phyloP scores from a whole-genome alignment of 2,888 invertebrate species.

The Aleiodes alternator region DNA sequence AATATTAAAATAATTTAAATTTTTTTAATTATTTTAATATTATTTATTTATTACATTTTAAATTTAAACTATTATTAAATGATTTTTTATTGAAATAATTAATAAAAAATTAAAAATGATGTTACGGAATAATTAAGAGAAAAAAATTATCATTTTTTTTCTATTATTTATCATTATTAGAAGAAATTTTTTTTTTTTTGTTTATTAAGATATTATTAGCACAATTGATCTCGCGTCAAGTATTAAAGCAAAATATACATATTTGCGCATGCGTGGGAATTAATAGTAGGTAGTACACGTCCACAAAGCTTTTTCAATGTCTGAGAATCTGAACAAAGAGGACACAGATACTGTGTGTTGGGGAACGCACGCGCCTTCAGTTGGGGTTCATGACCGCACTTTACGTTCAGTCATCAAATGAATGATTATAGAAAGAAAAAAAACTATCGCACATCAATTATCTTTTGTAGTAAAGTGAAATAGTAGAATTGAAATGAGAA shows the following conservation, averaged over 20 bases:
- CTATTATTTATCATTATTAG: constrained; percentile 8
- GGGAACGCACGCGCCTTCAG: constrained; percentile 15
- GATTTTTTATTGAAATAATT: no score
- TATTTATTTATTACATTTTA: no score
- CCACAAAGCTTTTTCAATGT: constrained; percentile 19
- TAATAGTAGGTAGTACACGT: neutral
- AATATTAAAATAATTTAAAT: no score
- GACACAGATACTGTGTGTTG: constrained; percentile 12
- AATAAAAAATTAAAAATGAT: no score
- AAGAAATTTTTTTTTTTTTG: neutral
- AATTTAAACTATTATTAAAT: no score
- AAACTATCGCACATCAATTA: constrained; percentile 29
- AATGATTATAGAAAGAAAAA: constrained; percentile 31
- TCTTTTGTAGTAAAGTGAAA: neutral
- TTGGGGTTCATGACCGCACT: constrained; percentile 40
- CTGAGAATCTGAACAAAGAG: constrained; percentile 42
- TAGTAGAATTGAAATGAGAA: no score
- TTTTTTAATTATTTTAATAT: no score
- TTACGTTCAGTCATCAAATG: constrained; percentile 23
- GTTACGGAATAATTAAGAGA: no score
- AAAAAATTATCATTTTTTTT: no score
- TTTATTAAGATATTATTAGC: neutral
- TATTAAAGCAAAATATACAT: neutral
- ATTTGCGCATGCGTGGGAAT: constrained; percentile 36
- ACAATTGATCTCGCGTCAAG: constrained; percentile 10